A percentile compares a stretch with the other conserved stretches of the same genome.
These are phyloP conservation scores for Pseudococcus viburni DNA, from an alignment of 2,888 invertebrate genomes.

Conservation along the genomic window DNA sequence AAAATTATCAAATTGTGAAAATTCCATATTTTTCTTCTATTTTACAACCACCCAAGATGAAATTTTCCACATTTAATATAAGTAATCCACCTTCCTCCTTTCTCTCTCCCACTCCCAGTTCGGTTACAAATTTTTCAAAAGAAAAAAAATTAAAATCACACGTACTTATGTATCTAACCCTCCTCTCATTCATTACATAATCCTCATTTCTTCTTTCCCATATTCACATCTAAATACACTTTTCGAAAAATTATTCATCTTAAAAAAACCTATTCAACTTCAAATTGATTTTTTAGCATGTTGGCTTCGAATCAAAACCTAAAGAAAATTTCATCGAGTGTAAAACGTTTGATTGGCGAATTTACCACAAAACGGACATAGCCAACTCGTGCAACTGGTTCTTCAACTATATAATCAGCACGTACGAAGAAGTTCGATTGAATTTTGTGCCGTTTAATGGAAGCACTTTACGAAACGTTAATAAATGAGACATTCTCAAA, in stretches of 20 bases:
- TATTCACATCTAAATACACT: background rate
- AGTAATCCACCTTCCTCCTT: no score
- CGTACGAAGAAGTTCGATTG: background rate
- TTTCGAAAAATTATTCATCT: background rate
- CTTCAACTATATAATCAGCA: constrained; percentile 13
- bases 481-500: background rate
- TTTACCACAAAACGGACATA: constrained; percentile 8
- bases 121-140: no score
- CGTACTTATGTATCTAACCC: no score
- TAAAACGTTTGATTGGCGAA: constrained; percentile 11
- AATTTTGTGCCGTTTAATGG: constrained; percentile 25
- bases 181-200: no score
- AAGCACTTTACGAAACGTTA: background rate
- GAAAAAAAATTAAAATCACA: no score
- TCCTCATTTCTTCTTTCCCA: no score
- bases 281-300: background rate
- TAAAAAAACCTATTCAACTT: background rate
- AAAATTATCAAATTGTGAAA: no score
- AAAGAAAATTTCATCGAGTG: background rate
- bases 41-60: no score
- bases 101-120: no score
- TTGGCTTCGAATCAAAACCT: background rate
- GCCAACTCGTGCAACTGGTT: constrained; percentile 39
- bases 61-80: no score
- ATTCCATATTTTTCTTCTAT: no score